These are phyloP conservation scores for Barbus barbus DNA, from an alignment of 2,113 vertebrate genomes.

Conservation along the genomic window DNA sequence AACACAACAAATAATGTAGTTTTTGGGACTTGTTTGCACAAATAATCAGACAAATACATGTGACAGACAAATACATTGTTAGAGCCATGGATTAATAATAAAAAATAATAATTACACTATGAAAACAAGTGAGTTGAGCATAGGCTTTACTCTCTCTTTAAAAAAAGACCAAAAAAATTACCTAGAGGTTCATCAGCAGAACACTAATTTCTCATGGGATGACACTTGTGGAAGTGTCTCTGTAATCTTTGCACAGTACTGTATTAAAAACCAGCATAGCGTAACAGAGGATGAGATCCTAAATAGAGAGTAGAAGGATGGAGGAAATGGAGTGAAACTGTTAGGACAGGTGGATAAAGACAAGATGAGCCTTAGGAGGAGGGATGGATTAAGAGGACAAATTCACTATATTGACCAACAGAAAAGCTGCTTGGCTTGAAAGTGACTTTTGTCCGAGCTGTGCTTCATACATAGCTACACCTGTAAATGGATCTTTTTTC, in stretches of 20 bases:
- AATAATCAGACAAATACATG: too few relatives aligned
- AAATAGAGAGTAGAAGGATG: conserved; percentile 15
- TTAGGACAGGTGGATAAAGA: conserved; percentile 36
- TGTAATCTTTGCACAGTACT: conserved; percentile 42
- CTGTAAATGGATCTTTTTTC: neutral
- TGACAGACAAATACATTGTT: too few relatives aligned
- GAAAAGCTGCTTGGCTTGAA: neutral
- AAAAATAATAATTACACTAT: neutral
- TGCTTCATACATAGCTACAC: neutral
- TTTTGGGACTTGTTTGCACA: too few relatives aligned
- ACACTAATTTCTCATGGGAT: conserved; percentile 45
- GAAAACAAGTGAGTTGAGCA: neutral
- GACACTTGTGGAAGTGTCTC: conserved; percentile 1
- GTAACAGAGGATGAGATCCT: conserved; percentile 38
- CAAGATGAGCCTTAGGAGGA: conserved; percentile 29
- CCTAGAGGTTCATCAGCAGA: conserved; percentile 36
- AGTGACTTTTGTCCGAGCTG: neutral
- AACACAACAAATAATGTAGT: too few relatives aligned
- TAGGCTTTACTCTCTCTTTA: neutral
- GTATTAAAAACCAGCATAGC: conserved; percentile 42
- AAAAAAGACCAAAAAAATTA: conserved; percentile 24
- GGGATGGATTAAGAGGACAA: conserved; percentile 41
- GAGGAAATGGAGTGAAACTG: conserved; percentile 49
- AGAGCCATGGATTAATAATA: too few relatives aligned
- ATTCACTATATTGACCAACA: neutral